Evolutionary conservation across 2,797 vertebrate genomes (phyloP), one percentile per base, ranked within the genome.

Genomic region (Sciurus vulgaris): DNA sequence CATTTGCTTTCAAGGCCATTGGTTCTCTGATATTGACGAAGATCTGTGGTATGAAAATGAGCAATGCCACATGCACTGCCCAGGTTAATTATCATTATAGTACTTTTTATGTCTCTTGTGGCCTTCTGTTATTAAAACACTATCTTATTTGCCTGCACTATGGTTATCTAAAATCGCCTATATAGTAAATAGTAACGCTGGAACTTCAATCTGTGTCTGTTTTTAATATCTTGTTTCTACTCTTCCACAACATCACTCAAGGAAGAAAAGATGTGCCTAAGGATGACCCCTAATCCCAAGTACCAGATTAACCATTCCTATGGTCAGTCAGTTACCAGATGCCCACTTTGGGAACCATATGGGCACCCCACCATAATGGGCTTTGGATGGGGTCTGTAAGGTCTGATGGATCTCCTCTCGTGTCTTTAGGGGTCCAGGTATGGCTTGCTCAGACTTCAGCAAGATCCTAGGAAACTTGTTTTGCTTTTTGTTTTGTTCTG

Each of bases 391-490:
- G 2, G 24, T 15, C 22, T 18, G 2, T 12, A n/a, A 26, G 20
- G 3, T 5, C 9, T 54, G 87, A 82, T 49, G 18, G 38, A 33
- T 54, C 56, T 14, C 11, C 33, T 41, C 47, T 24, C 30, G 2
- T 2, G 9, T 49, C 63, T 77, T 86, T 38, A 30, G 18, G 28
- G 51, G 26, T n/a, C 5, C 22, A 1, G 2, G 44, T 35, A 38
- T 47, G 70, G 22, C 86, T 87, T 51, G 1, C 72, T 70, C 24
- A 22, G 38, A 63, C 73, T 51, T 94, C 70, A 79, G 30, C 20
- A 10, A 49, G 51, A 86, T 51, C 93, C 61, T 87, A 83, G 93
- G 93, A 96, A 93, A 44, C 28, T 33, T 76, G 51, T 2, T 67
- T 94, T 94, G 92, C 18, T 54, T 17, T 54, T 54, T 54, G 17